phyloP scores from a whole-genome alignment of 2,797 vertebrate species.

The Galagoides demidoff region DNA sequence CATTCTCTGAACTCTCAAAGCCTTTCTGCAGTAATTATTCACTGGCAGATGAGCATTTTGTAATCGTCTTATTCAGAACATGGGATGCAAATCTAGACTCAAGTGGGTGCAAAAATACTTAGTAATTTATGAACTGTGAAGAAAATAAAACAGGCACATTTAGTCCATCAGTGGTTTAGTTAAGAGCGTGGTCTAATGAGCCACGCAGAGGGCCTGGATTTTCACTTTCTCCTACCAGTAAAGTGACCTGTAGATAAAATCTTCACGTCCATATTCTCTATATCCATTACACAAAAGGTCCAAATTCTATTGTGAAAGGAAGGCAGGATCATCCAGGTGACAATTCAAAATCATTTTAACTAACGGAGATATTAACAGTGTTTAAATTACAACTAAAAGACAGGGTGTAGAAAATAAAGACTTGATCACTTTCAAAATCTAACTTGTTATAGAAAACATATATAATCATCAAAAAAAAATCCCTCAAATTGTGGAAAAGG shows the following conservation, averaged over 20 bases:
- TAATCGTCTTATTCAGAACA: constrained; percentile 65
- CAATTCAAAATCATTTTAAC: background rate
- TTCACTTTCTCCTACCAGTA: constrained; percentile 21
- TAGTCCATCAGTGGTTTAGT: background rate
- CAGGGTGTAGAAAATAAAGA: background rate
- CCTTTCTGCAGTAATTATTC: constrained; percentile 67
- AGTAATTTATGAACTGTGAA: constrained; percentile 67
- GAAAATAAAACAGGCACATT: constrained; percentile 44
- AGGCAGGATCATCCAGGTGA: background rate
- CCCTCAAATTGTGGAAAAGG: fast-evolving
- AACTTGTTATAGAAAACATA: background rate
- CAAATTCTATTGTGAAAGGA: background rate
- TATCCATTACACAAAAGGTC: background rate
- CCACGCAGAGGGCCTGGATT: background rate
- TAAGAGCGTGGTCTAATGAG: constrained; percentile 25
- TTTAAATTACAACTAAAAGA: background rate
- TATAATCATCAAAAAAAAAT: background rate
- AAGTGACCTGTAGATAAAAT: background rate
- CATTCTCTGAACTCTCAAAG: constrained; percentile 61
- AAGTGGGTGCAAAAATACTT: constrained; percentile 59
- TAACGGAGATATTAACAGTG: background rate
- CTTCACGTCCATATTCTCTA: background rate
- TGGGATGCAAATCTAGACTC: constrained; percentile 46
- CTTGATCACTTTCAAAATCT: background rate
- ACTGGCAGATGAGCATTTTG: constrained; percentile 57